phyloP scores from a whole-genome alignment of 2,113 vertebrate species.

The Todiramphus chloris region DNA sequence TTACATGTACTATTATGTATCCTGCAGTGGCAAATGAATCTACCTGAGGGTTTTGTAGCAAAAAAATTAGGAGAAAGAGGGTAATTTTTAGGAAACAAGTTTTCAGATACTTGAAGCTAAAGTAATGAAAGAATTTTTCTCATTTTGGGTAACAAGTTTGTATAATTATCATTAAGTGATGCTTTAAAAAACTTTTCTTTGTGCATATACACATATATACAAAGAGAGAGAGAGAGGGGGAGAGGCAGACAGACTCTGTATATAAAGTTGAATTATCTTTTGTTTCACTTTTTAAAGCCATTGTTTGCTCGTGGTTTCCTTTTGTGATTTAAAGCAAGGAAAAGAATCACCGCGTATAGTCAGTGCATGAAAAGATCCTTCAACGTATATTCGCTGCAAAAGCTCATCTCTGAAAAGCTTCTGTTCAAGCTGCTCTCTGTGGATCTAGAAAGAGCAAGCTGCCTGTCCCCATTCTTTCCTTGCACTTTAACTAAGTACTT shows the following conservation, averaged over 20 bases:
- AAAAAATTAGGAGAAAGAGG: background rate
- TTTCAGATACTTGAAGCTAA: background rate
- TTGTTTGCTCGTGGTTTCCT: conserved; percentile 31
- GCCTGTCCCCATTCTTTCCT: background rate
- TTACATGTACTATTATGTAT: background rate
- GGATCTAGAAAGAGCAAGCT: conserved; percentile 8
- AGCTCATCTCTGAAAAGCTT: conserved; percentile 22
- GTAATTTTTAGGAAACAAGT: background rate
- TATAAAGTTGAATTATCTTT: conserved; percentile 34
- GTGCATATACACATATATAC: background rate
- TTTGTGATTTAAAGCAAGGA: conserved; percentile 51
- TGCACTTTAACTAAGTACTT: background rate
- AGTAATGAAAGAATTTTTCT: background rate
- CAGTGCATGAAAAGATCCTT: conserved; percentile 30
- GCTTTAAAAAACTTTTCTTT: background rate
- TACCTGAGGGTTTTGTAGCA: background rate
- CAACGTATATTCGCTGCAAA: background rate
- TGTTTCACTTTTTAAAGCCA: conserved; percentile 48
- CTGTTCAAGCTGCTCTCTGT: background rate
- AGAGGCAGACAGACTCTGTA: background rate
- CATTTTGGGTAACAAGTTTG: background rate
- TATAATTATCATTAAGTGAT: background rate
- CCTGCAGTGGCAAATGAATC: background rate
- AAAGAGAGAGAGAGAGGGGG: background rate
- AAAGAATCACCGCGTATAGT: background rate